Base-by-base conservation (phyloP, 2,797 vertebrate species). In the Gadopsis marmoratus region DNA sequence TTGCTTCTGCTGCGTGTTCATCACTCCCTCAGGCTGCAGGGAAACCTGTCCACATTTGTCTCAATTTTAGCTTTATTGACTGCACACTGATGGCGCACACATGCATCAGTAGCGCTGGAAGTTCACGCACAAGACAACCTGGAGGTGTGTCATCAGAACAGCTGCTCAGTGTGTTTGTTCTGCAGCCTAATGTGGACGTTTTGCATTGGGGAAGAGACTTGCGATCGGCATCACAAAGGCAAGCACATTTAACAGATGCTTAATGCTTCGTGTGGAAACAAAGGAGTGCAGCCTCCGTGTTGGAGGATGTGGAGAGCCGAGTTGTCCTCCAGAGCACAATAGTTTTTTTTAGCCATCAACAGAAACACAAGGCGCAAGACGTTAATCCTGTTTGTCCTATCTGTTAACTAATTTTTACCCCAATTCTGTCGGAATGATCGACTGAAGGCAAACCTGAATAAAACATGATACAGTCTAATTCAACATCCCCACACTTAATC, bases 91-190 rank as follows among this genome's bases (percentile, higher is more conserved):
- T 13, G 53, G 53, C 17, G 19, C 26, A 21, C 67, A 51, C 39
- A 23, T 35, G 41, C 56, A 71, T 74, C 63, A 45, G 53, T 61
- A 9, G 29, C 33, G 21, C 55, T 68, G 61, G 29, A 78, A 55
- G 59, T 58, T 64, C 64, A 71, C 71, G 35, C 31, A 17, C 5
- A 7, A 64, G 55, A 70, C 68, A 29, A 11, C 39, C 13, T 59
- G 23, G n/a, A 68, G 68, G n/a, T 55, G 81, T 81, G 78, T 82
- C 78, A 86, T 82, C 58, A 0, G 61, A 85, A 23, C 85, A 88
- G 77, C 71, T 79, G 86, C 63, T 82, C 35, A 0, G 0, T 19
- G 19, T 74, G 33, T 76, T 73, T 69, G 63, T 47, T 76, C 47
- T 71, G 58, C 31, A 59, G 75, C 21, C 12, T 70, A 33, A 82